phyloP scores from a whole-genome alignment of 1,140 invertebrate species.

The Solenopsis fugax region DNA sequence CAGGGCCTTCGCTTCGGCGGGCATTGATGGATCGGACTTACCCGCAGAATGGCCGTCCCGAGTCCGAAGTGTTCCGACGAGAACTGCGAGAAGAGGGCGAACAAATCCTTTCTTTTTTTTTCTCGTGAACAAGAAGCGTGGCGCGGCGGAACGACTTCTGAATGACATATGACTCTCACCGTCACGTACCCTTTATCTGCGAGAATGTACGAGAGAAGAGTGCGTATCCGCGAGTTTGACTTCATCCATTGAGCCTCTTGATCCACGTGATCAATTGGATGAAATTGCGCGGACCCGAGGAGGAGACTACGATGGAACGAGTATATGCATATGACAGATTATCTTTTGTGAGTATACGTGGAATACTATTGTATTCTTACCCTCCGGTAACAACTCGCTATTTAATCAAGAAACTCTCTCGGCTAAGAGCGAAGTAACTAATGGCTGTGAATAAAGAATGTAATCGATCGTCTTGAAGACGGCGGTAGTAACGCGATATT shows the following conservation, averaged over 20 bases:
- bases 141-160: background rate
- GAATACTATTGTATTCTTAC: background rate
- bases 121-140: background rate
- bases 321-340: conserved; percentile 9
- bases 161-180: background rate
- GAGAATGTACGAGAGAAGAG: background rate
- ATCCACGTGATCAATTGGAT: conserved; percentile 47
- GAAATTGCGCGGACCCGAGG: conserved; percentile 22
- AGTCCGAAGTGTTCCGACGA: background rate
- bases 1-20: conserved; percentile 66
- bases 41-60: conserved; percentile 31
- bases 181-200: background rate
- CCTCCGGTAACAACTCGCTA: conserved; percentile 8
- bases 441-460: conserved; percentile 33
- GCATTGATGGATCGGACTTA: conserved; percentile 75
- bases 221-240: background rate
- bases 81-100: background rate
- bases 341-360: background rate
- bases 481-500: conserved; percentile 1
- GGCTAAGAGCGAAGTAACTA: conserved; percentile 41
- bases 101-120: background rate
- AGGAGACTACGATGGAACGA: conserved; percentile 20
- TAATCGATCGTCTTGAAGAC: background rate
- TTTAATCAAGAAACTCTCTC: conserved; percentile 58
- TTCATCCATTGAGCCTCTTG: background rate